Percentiles rank a stretch among this genome's conserved stretches.
phyloP scores from a whole-genome alignment of 1,140 invertebrate species.

The Macrostomum lignano region DNA sequence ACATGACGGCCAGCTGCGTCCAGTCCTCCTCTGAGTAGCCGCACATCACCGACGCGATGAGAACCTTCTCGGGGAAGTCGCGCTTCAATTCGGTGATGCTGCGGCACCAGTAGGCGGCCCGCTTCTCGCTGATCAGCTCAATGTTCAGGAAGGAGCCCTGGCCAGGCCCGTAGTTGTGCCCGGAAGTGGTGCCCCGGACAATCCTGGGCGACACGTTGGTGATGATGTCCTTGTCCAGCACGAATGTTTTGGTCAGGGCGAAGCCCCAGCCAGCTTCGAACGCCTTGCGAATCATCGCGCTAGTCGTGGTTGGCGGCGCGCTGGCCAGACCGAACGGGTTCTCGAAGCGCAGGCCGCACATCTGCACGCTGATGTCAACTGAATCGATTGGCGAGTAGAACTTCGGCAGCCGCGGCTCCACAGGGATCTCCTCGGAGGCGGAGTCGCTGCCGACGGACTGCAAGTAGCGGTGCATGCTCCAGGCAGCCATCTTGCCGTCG shows the following conservation, averaged over 20 bases:
- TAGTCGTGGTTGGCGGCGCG: constrained; percentile 69
- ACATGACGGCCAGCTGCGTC: constrained; percentile 44
- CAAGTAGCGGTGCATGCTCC: constrained; percentile 70
- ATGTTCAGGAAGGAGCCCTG: constrained; percentile 86
- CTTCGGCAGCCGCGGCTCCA: constrained; percentile 45
- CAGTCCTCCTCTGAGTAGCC: constrained; percentile 58
- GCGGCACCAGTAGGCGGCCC: constrained; percentile 59
- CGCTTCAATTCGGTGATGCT: constrained; percentile 59
- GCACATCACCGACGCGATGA: constrained; percentile 93
- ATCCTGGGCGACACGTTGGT: constrained; percentile 90
- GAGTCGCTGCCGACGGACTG: constrained; percentile 29
- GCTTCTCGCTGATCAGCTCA: constrained; percentile 88
- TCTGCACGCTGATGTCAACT: constrained; percentile 61
- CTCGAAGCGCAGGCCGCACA: constrained; percentile 69
- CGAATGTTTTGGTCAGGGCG: constrained; percentile 78
- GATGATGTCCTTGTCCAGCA: constrained; percentile 71
- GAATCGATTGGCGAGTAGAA: constrained; percentile 67
- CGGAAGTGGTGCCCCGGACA: constrained; percentile 60
- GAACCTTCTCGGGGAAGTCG: constrained; percentile 54
- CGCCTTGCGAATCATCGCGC: constrained; percentile 67
- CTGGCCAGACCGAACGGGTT: constrained; percentile 90
- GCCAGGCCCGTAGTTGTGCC: constrained; percentile 63
- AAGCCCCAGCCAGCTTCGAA: constrained; percentile 90
- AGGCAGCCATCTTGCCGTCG: constrained; percentile 83
- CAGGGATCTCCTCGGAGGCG: no score